phyloP scores from a whole-genome alignment of 2,888 invertebrate species.

The Notocelia uddmanniana region DNA sequence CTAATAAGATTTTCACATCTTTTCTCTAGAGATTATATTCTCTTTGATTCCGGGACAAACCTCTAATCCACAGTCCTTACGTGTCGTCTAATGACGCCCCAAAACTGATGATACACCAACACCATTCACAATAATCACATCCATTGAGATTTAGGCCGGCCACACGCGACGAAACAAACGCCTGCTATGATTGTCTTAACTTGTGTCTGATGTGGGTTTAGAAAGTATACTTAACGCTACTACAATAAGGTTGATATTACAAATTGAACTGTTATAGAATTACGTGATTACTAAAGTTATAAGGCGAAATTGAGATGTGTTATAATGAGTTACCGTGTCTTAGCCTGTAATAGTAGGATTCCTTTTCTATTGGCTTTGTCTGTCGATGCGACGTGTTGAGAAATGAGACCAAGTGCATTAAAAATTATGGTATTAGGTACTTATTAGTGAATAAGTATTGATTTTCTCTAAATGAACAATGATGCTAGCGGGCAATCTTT shows the following conservation, averaged over 20 bases:
- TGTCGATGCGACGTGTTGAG: not conserved
- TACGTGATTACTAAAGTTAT: not conserved
- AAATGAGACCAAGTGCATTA: not conserved
- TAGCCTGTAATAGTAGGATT: slow-evolving; percentile 19
- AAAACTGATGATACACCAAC: not conserved
- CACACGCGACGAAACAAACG: slow-evolving; percentile 28
- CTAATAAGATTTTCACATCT: not conserved
- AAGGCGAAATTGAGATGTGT: slow-evolving; percentile 24
- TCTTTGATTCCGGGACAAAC: not conserved
- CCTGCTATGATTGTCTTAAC: not conserved
- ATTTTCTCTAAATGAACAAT: not conserved
- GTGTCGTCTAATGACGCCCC: slow-evolving; percentile 22
- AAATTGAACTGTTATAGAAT: too few relatives aligned
- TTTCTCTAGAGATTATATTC: too few relatives aligned
- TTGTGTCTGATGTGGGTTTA: not conserved
- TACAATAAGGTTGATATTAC: not conserved
- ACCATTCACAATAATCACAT: slow-evolving; percentile 8
- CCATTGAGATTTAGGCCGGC: slow-evolving; percentile 6
- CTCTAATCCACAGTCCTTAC: slow-evolving; percentile 9
- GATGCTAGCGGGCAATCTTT: not conserved
- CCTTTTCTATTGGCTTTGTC: not conserved
- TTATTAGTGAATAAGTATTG: slow-evolving; percentile 6
- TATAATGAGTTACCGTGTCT: slow-evolving; percentile 16
- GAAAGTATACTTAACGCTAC: not conserved
- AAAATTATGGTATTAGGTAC: slow-evolving; percentile 13